A percentile compares a stretch with the other conserved stretches of the same genome.
Evolutionary conservation across 2,888 invertebrate species (phyloP).

Genomic region (Crematogaster levior): DNA sequence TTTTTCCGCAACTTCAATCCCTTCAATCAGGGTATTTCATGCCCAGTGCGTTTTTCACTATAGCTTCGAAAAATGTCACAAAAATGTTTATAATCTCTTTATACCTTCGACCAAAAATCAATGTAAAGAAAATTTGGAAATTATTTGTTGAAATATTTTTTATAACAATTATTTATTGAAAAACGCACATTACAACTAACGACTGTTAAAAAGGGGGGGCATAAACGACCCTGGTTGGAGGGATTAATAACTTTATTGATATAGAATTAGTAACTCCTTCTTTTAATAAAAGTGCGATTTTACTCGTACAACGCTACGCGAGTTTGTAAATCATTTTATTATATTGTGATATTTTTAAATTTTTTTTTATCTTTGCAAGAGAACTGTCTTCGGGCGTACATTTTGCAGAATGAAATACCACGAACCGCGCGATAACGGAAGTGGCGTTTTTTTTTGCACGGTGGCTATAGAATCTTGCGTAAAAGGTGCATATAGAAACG

Average conservation of each 20-base stretch:
- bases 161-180: too few relatives aligned
- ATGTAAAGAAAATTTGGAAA: too few relatives aligned
- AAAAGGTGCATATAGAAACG: constrained; percentile 22
- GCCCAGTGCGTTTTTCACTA: too few relatives aligned
- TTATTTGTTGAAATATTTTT: too few relatives aligned
- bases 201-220: too few relatives aligned
- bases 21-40: too few relatives aligned
- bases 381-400: not conserved
- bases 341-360: not conserved
- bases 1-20: too few relatives aligned
- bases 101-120: too few relatives aligned
- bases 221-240: too few relatives aligned
- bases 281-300: not conserved
- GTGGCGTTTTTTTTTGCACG: not conserved
- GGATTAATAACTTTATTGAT: not conserved
- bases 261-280: not conserved
- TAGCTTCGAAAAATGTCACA: too few relatives aligned
- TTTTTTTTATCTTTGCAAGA: constrained; percentile 1
- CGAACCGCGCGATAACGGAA: not conserved
- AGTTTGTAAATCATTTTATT: not conserved
- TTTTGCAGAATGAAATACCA: constrained; percentile 21
- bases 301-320: not conserved
- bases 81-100: too few relatives aligned
- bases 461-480: constrained; percentile 15
- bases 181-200: too few relatives aligned